A percentile compares a stretch with the other conserved stretches of the same genome.
phyloP scores from a whole-genome alignment of 2,888 invertebrate genomes.

The Trissoscelio sp. region DNA sequence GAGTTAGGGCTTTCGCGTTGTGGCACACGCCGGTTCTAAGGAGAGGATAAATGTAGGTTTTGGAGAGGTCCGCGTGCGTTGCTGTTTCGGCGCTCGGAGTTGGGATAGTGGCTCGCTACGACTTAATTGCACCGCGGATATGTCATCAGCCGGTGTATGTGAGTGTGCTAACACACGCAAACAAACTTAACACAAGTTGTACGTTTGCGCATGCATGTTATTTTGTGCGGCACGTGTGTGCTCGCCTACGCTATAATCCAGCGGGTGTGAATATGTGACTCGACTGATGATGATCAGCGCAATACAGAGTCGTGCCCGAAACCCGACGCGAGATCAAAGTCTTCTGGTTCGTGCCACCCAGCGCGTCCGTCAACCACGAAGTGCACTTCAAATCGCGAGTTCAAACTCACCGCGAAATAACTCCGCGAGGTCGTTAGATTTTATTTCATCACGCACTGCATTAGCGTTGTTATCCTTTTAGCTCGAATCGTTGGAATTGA shows the following conservation, averaged over 20 bases:
- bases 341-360: conserved; percentile 40
- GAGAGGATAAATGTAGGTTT: conserved; percentile 48
- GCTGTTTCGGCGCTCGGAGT: conserved; percentile 20
- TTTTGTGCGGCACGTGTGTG: conserved; percentile 28
- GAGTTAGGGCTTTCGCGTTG: conserved; percentile 28
- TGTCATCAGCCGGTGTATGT: conserved; percentile 43
- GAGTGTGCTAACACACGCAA: conserved; percentile 48
- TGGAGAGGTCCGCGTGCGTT: conserved; percentile 18
- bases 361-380: conserved; percentile 8
- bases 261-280: conserved; percentile 45
- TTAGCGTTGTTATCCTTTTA: conserved; percentile 31
- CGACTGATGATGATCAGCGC: conserved; percentile 56
- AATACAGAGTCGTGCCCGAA: conserved; percentile 34
- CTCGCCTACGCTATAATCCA: conserved; percentile 26
- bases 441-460: conserved; percentile 34
- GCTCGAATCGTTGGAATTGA: too few species aligned
- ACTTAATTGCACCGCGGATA: conserved; percentile 64
- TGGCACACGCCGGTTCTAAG: conserved; percentile 28
- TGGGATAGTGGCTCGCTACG: conserved; percentile 39
- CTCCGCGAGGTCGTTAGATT: conserved; percentile 5
- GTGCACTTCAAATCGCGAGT: conserved; percentile 17
- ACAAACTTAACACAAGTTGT: conserved; percentile 9
- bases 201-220: conserved; percentile 39
- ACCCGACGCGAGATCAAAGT: conserved; percentile 60
- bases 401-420: conserved; percentile 30